These are phyloP conservation scores for Aphis gossypii DNA, from an alignment of 1,140 invertebrate species.

Conservation along the genomic window DNA sequence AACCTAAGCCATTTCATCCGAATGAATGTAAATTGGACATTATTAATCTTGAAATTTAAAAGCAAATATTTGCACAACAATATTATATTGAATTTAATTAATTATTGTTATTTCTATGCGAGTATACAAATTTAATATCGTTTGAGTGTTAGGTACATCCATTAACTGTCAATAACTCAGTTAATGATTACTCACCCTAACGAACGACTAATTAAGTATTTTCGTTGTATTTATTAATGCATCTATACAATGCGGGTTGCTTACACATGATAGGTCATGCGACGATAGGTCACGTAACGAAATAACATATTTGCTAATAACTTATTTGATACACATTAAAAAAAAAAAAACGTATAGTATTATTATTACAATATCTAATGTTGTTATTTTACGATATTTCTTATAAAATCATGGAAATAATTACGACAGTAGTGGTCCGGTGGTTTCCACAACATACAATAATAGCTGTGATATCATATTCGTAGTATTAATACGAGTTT, in stretches of 20 bases:
- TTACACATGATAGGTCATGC: neutral
- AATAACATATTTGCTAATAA: neutral
- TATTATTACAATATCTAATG: neutral
- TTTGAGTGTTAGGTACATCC: neutral
- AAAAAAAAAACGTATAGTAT: neutral
- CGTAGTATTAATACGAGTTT: too few relatives aligned
- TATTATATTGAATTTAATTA: conserved; percentile 3
- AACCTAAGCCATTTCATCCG: neutral
- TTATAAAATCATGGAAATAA: neutral
- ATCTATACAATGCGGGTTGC: neutral
- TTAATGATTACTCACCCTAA: neutral
- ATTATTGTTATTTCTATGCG: neutral
- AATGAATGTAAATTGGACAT: neutral
- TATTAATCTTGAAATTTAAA: neutral
- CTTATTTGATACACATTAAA: neutral
- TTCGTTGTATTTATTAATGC: neutral
- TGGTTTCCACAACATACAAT: too few relatives aligned
- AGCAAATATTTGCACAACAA: neutral
- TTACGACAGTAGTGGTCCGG: too few relatives aligned
- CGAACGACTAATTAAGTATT: neutral
- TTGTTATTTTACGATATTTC: neutral
- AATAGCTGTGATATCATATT: too few relatives aligned
- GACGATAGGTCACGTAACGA: neutral
- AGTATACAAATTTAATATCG: neutral
- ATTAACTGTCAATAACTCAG: neutral